Percentiles rank a stretch among this genome's conserved stretches.
Conservation (phyloP, 2,797 vertebrate genomes). For the Kryptolebias ocellatus region DNA sequence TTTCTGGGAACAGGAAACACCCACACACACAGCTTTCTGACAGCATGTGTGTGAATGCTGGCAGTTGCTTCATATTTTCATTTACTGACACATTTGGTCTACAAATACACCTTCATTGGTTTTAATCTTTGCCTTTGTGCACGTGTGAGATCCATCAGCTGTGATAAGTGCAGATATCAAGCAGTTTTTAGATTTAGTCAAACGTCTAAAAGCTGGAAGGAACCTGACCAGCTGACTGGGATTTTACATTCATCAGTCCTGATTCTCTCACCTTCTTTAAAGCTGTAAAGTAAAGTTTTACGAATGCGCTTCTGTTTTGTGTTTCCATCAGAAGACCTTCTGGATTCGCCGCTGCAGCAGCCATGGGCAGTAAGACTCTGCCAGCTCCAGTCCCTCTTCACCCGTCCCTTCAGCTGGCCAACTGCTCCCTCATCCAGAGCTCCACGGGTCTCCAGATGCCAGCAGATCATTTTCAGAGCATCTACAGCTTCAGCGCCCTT, state of each 20-base stretch:
- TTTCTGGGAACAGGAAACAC: conserved; percentile 70
- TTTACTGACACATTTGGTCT: conserved; percentile 35
- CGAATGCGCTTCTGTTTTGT: conserved; percentile 21
- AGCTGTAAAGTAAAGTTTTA: background rate
- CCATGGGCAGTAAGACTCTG: conserved; percentile 97
- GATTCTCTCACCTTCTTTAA: too few relatives aligned
- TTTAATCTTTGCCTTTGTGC: background rate
- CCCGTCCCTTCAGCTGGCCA: conserved; percentile 93
- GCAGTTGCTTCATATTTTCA: conserved; percentile 29
- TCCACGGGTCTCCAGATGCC: conserved; percentile 92
- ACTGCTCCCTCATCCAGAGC: conserved; percentile 95
- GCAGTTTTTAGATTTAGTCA: too few relatives aligned
- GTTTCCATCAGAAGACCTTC: conserved; percentile 31
- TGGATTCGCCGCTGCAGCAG: conserved; percentile 28
- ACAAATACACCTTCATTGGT: background rate
- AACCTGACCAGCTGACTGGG: too few relatives aligned
- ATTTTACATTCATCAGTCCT: too few relatives aligned
- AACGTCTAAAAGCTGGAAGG: too few relatives aligned
- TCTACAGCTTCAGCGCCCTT: conserved; percentile 94
- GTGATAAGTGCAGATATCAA: background rate
- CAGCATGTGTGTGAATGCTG: conserved; percentile 20
- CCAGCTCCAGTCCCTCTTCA: conserved; percentile 95
- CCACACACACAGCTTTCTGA: conserved; percentile 17
- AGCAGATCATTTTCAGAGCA: conserved; percentile 89
- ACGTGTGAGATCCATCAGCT: background rate